Evolutionary conservation across 2,888 invertebrate species (phyloP), one percentile per base, ranked within the genome.

Genomic region (Lutraria lutraria): DNA sequence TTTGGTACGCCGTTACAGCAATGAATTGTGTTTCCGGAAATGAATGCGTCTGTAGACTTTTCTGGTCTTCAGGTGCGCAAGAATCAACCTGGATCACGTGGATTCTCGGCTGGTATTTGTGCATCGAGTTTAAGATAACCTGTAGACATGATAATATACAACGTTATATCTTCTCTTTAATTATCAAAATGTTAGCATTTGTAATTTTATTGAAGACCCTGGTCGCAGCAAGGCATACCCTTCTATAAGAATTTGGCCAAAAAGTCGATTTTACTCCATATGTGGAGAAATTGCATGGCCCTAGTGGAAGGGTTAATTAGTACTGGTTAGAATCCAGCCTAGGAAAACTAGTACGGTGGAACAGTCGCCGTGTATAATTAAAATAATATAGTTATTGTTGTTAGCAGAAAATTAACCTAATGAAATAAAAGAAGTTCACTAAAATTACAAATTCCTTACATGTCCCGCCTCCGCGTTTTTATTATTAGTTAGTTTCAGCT

Each of bases 401-500:
- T n/a, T n/a, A 43, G 43, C 43, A 43, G 2, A 2, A 43, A 43
- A 43, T 43, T 43, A 8, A 43, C 8, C 43, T 43, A 43, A 43
- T 43, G 2, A 4, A 4, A 4, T 43, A 4, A 43, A 43, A 43
- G 13, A 56, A 15, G 12, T 15, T 56, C 15, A 56, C 56, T 8
- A 56, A 56, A 16, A 56, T 19, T 1, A 56, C 19, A 56, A 43
- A 63, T 60, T 60, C 89, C 89, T 52, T 83, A 96, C 96, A 88
- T 94, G 95, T 83, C 95, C 95, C 15, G 94, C 93, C 72, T 94
- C 93, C 56, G 90, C 93, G 86, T 92, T 94, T 81, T 96, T 95
- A 92, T 97, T 97, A 94, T 97, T 97, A 84, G 97, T 97, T 72
- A 97, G 94, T 92, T 97, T 97, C 29, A 97, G 95, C 89, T 97